Conservation (phyloP, 1,140 invertebrate genomes). For the Pseudomyrmex pallidus region DNA sequence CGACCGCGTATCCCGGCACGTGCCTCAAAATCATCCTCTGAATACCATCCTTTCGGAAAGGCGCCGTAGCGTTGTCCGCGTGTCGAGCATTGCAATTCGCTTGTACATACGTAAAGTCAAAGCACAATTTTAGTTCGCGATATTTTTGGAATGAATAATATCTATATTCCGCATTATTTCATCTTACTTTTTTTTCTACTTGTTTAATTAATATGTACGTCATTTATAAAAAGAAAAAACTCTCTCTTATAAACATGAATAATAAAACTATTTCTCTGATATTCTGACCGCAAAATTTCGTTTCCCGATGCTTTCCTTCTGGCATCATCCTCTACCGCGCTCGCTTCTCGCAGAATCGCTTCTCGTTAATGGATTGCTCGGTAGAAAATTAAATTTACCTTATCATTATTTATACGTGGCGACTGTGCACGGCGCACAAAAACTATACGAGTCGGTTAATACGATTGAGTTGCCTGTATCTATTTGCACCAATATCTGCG, state of each 20-base stretch:
- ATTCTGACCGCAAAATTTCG: not conserved
- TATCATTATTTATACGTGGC: conserved; percentile 25
- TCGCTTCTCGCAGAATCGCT: not conserved
- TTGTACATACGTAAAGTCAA: not conserved
- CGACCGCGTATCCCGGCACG: conserved; percentile 67
- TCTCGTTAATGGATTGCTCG: conserved; percentile 54
- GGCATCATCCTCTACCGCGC: not conserved
- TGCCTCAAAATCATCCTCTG: conserved; percentile 73
- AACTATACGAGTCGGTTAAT: not conserved
- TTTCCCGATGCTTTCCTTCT: not conserved
- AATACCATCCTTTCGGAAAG: conserved; percentile 71
- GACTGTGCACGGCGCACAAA: not conserved
- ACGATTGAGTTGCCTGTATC: conserved; percentile 34
- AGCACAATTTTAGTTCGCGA: not conserved
- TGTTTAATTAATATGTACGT: too few species aligned
- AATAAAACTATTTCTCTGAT: not conserved
- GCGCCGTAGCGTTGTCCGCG: conserved; percentile 29
- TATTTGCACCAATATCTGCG: conserved; percentile 7
- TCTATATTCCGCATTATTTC: not conserved
- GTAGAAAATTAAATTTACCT: conserved; percentile 45
- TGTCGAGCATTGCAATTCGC: conserved; percentile 41
- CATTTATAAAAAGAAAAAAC: not conserved
- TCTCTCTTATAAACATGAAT: not conserved
- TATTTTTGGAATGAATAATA: too few species aligned
- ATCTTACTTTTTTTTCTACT: too few species aligned